Evolutionary conservation across 2,113 vertebrate species (phyloP), one percentile per base, ranked within the genome.

Genomic region (Morphnarchus princeps): DNA sequence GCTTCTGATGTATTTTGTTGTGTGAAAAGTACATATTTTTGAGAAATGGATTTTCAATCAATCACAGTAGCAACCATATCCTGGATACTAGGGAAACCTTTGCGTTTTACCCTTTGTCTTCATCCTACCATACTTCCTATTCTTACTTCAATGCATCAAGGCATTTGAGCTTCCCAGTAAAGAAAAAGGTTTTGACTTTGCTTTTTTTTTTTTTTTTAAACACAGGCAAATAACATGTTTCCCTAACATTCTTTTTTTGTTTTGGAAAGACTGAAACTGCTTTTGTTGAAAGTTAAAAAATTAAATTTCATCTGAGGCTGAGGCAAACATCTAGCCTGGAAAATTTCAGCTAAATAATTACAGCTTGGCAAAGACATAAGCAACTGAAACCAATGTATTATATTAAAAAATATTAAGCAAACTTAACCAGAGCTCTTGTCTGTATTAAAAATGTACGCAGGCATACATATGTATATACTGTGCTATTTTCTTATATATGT

Each of bases 321-420:
- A 91, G 71, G 26, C 38, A 91, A 95, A 54, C 14, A 89, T 71
- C 43, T 86, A 89, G 73, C 36, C 82, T 94, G 93, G 89, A 95
- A 95, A 90, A 94, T 93, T 95, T 96, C 71, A 94, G 50, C 34
- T 13, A 87, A 93, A 82, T 96, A 91, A 89, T 94, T 93, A 50
- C n/a, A 95, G 25, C 78, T 94, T 95, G 89, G 82, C 91, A 95
- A 90, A 90, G 84, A 73, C 1, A 1, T 55, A 77, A 90, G 62
- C 45, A 91, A 86, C 78, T 55, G 47, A 95, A 94, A 93, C 78
- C 71, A 82, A 73, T 28, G 32, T 91, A 89, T 94, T 97, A 80
- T 91, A 94, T 95, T 97, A 92, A 87, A 97, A 95, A 95, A 82
- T 93, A 73, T 90, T 95, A 92, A 86, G 49, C 45, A 93, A 96